Percentiles rank a stretch among this genome's conserved stretches.
phyloP scores from a whole-genome alignment of 2,888 invertebrate species.

The Erebia ligea region DNA sequence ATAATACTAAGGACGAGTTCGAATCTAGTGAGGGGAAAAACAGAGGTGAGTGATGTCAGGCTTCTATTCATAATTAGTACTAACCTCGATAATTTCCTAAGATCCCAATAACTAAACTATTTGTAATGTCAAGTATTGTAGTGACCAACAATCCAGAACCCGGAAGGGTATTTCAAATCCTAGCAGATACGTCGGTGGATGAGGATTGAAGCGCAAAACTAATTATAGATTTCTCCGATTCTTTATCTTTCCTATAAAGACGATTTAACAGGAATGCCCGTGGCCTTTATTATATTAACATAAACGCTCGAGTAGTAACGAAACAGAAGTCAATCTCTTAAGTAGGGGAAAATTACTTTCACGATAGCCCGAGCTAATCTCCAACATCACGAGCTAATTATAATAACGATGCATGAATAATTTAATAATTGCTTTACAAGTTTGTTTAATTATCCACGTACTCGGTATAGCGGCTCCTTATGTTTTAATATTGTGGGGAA shows the following conservation, averaged over 20 bases:
- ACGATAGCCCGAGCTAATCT: slow-evolving; percentile 47
- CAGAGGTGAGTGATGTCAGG: too few species aligned
- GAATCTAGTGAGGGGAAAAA: too few species aligned
- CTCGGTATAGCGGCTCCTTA: slow-evolving; percentile 24
- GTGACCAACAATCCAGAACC: too few species aligned
- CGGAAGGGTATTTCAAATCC: too few species aligned
- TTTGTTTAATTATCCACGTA: slow-evolving; percentile 42
- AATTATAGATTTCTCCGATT: background rate
- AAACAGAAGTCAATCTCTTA: slow-evolving; percentile 45
- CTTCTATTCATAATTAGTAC: too few species aligned
- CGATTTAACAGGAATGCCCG: background rate
- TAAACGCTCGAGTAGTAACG: slow-evolving; percentile 39
- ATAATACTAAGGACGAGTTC: too few species aligned
- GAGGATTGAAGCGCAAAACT: background rate
- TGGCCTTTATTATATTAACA: slow-evolving; percentile 21
- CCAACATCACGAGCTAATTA: slow-evolving; percentile 51
- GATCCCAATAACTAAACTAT: too few species aligned
- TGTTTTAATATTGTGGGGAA: slow-evolving; percentile 36
- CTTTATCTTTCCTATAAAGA: background rate
- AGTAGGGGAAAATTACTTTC: slow-evolving; percentile 46
- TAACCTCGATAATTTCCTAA: too few species aligned
- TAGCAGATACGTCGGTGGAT: too few species aligned
- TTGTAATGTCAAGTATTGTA: too few species aligned
- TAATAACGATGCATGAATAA: slow-evolving; percentile 50
- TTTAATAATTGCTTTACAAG: slow-evolving; percentile 48